Base-by-base conservation (phyloP, 2,113 vertebrate genomes). In the Gasterosteus aculeatus region DNA sequence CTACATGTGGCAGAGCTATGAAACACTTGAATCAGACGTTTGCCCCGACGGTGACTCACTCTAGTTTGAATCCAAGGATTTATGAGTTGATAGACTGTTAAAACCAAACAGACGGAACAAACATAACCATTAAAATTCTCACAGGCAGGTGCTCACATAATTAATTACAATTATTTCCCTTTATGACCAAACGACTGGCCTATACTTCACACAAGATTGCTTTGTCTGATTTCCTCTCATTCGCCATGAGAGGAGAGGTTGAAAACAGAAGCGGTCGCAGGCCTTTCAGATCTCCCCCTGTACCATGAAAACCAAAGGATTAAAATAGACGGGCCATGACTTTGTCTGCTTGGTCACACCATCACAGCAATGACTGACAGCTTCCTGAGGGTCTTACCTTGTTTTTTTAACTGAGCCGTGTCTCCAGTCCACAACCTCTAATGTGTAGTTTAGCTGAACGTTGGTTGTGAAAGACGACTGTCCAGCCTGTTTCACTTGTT, bases 271-370 rank as follows among this genome's bases (percentile, higher is more conserved):
- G 80, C 41, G 67, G 78, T 77, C 69, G 68, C 57, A 64, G 77
- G 85, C 81, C 77, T 65, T 81, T 51, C 51, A 68, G 70, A 78
- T 38, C 56, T 58, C 68, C 51, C 63, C 38, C n/a, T 67, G 67
- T 54, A 58, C 75, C 49, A 2, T 85, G 85, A 86, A 80, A 77
- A 75, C 51, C 14, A 4, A 44, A 63, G 78, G 85, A 87, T 90
- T 84, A 87, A 90, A 90, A 90, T 89, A 88, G 81, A 88, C 80
- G 76, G 84, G 85, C 82, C 80, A 16, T 88, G 89, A 89, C 87
- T 88, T 88, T 85, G 67, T 86, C 77, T 83, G 62, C 76, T 65
- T 42, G 68, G 65, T 77, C 85, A 74, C 75, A 83, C 70, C 75
- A 85, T 88, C 83, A 88, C 56, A 70, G 77, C 39, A 53, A 46